Conservation (phyloP, 2,113 vertebrate species). For the Sebastes fasciatus region DNA sequence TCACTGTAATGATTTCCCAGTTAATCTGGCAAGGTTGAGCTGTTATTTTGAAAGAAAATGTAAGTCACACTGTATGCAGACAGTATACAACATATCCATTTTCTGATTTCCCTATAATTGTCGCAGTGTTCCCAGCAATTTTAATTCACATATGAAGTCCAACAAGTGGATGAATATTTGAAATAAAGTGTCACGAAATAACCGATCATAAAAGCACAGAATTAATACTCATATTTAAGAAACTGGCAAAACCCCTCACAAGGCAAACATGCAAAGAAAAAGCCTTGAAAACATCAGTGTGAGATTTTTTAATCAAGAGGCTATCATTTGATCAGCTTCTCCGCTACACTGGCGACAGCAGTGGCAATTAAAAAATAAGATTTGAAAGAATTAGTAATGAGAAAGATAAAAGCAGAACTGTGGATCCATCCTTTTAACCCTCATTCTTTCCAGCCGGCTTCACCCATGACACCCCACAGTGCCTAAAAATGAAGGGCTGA, state of each 20-base stretch:
- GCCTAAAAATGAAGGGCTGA: slow-evolving; percentile 13
- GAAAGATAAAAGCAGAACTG: slow-evolving; percentile 7
- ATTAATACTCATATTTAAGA: neutral
- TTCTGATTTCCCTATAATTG: neutral
- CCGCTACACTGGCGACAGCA: neutral
- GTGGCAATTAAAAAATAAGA: slow-evolving; percentile 39
- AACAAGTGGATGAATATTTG: neutral
- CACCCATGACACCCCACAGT: slow-evolving; percentile 14
- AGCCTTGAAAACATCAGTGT: slow-evolving; percentile 43
- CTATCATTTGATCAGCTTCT: slow-evolving; percentile 32
- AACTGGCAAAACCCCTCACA: slow-evolving; percentile 13
- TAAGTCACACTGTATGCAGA: neutral
- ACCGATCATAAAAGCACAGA: neutral
- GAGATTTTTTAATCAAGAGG: slow-evolving; percentile 64
- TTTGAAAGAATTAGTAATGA: slow-evolving; percentile 58
- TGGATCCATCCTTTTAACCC: neutral
- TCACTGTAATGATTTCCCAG: neutral
- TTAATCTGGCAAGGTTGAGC: neutral
- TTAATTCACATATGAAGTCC: neutral
- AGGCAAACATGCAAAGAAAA: slow-evolving; percentile 2
- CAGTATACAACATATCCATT: neutral
- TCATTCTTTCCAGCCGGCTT: neutral
- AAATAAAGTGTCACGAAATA: neutral
- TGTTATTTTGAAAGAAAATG: neutral
- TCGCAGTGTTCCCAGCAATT: neutral